Percentiles rank a stretch among this genome's conserved stretches.
These are phyloP conservation scores for Empis livida DNA, from an alignment of 2,888 invertebrate genomes.

Conservation along the genomic window DNA sequence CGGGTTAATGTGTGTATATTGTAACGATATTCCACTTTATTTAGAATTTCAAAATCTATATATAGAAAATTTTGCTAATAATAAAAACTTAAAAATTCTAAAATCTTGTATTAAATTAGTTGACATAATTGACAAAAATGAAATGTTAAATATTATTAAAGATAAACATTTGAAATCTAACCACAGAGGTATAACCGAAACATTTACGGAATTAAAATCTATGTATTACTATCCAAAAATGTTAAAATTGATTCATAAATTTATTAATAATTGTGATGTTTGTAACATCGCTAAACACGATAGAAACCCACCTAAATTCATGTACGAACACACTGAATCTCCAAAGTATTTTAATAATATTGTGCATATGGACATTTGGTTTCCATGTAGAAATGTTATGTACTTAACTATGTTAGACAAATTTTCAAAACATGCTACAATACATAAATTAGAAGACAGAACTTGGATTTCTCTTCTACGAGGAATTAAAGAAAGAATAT, in stretches of 20 bases:
- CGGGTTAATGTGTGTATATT: slow-evolving; percentile 9
- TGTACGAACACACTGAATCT: background rate
- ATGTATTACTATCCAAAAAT: too few species aligned
- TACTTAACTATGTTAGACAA: slow-evolving; percentile 6
- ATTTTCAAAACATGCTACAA: slow-evolving; percentile 4
- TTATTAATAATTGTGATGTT: too few species aligned
- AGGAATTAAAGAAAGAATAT: slow-evolving; percentile 2
- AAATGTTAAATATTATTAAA: too few species aligned
- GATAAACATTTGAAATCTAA: too few species aligned
- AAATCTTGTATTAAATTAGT: too few species aligned
- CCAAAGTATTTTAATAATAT: slow-evolving; percentile 1
- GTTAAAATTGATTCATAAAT: too few species aligned
- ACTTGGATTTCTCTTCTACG: slow-evolving; percentile 4
- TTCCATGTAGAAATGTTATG: slow-evolving; percentile 3
- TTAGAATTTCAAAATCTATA: slow-evolving; percentile 6
- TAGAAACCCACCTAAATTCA: background rate
- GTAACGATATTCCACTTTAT: slow-evolving; percentile 3
- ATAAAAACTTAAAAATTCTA: too few species aligned
- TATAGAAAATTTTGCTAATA: slow-evolving; percentile 6
- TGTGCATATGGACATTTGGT: slow-evolving; percentile 5
- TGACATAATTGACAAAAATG: too few species aligned
- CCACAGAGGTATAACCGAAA: too few species aligned
- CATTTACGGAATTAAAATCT: too few species aligned
- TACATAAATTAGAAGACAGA: background rate
- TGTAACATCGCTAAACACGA: too few species aligned